Evolutionary conservation across 2,797 vertebrate species (phyloP).

Genomic region (Vespertilio murinus): DNA sequence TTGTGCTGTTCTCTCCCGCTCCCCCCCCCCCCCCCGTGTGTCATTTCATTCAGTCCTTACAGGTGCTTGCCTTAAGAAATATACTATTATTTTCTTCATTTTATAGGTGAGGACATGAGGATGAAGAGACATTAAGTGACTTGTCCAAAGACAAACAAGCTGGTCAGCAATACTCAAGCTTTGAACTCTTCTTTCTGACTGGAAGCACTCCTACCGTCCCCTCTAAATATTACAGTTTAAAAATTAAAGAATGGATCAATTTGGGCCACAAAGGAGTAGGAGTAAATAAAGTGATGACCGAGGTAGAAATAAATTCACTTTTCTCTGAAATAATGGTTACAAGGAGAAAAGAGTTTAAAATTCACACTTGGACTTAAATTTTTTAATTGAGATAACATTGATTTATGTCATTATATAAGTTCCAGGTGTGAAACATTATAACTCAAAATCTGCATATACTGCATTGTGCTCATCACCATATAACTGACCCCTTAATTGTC

Average conservation of each 20-base stretch:
- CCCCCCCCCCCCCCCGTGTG: not conserved
- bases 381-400: not conserved
- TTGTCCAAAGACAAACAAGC: not conserved
- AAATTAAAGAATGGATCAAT: not conserved
- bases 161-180: not conserved
- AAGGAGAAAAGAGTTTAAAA: constrained; percentile 27
- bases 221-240: not conserved
- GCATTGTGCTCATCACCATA: not conserved
- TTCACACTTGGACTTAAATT: not conserved
- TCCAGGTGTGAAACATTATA: not conserved
- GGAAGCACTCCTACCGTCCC: not conserved
- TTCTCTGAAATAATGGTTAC: constrained; percentile 19
- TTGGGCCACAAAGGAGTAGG: not conserved
- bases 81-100: not conserved
- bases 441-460: not conserved
- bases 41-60: not conserved
- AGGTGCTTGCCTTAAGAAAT: not conserved
- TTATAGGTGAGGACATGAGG: not conserved
- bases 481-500: not conserved
- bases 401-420: not conserved
- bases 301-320: not conserved
- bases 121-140: not conserved
- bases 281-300: not conserved
- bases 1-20: not conserved
- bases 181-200: not conserved